These are phyloP conservation scores for Drepana falcataria DNA, from an alignment of 2,888 invertebrate species.

Conservation along the genomic window DNA sequence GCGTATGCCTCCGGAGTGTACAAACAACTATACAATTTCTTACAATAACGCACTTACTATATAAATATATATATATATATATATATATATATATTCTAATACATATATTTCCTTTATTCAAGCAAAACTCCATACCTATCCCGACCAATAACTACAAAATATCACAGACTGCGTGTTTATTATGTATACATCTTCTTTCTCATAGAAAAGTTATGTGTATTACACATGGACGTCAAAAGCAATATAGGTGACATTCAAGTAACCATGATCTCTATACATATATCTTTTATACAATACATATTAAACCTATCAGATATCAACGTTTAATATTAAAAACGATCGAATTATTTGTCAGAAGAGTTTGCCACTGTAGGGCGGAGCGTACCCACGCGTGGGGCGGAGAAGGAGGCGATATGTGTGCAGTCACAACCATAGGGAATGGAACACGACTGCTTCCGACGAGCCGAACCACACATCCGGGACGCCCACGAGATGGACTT, in stretches of 20 bases:
- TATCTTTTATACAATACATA: slow-evolving; percentile 51
- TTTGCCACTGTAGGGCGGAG: slow-evolving; percentile 53
- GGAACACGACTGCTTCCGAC: slow-evolving; percentile 45
- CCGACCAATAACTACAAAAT: slow-evolving; percentile 78
- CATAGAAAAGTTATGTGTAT: slow-evolving; percentile 77
- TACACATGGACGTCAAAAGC: slow-evolving; percentile 77
- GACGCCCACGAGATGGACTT: slow-evolving; percentile 40
- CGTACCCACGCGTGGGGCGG: slow-evolving; percentile 15
- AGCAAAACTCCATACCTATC: slow-evolving; percentile 75
- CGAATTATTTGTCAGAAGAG: slow-evolving; percentile 67
- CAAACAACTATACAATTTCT: slow-evolving; percentile 64
- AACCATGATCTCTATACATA: slow-evolving; percentile 64
- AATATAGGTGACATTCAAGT: slow-evolving; percentile 72
- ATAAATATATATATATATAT: slow-evolving; percentile 19
- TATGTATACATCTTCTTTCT: slow-evolving; percentile 74
- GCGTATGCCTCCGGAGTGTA: slow-evolving; percentile 59
- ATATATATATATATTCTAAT: slow-evolving; percentile 42
- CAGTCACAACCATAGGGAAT: slow-evolving; percentile 70
- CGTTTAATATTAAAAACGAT: slow-evolving; percentile 55
- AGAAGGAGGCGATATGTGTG: slow-evolving; percentile 57
- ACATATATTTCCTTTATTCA: slow-evolving; percentile 72
- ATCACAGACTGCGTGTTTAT: slow-evolving; percentile 79
- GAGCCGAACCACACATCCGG: slow-evolving; percentile 34
- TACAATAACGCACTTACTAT: slow-evolving; percentile 69
- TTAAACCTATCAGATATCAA: slow-evolving; percentile 50